These are phyloP conservation scores for Trematocara variabile DNA, from an alignment of 2,113 vertebrate genomes.

Conservation along the genomic window DNA sequence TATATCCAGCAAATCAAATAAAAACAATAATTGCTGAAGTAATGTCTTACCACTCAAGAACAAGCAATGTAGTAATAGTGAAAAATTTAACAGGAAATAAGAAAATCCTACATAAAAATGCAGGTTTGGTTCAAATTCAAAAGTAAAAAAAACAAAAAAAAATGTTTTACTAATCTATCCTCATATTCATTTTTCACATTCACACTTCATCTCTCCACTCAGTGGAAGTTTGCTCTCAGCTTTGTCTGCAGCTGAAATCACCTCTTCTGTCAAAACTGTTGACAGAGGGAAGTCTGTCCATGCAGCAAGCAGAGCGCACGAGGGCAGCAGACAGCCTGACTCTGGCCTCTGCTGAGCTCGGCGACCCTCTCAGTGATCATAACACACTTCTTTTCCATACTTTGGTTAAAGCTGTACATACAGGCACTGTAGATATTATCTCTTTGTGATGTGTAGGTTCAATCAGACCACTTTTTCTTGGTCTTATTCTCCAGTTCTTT, in stretches of 20 bases:
- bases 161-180: neutral
- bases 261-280: constrained; percentile 12
- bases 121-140: neutral
- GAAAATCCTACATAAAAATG: neutral
- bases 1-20: neutral
- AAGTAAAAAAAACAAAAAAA: neutral
- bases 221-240: neutral
- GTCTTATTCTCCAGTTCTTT: neutral
- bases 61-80: neutral
- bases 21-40: neutral
- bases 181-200: neutral
- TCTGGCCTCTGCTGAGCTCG: constrained; percentile 26
- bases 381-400: constrained; percentile 8
- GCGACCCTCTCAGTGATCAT: neutral
- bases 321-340: constrained; percentile 54
- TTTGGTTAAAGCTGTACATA: neutral
- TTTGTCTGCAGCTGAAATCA: neutral
- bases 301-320: constrained; percentile 18
- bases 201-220: neutral
- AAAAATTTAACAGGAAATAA: neutral
- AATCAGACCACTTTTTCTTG: neutral
- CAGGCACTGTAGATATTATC: neutral
- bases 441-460: neutral
- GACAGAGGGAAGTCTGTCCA: constrained; percentile 5
- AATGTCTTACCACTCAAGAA: neutral